phyloP scores from a whole-genome alignment of 1,140 invertebrate genomes.

The Amyelois transitella region DNA sequence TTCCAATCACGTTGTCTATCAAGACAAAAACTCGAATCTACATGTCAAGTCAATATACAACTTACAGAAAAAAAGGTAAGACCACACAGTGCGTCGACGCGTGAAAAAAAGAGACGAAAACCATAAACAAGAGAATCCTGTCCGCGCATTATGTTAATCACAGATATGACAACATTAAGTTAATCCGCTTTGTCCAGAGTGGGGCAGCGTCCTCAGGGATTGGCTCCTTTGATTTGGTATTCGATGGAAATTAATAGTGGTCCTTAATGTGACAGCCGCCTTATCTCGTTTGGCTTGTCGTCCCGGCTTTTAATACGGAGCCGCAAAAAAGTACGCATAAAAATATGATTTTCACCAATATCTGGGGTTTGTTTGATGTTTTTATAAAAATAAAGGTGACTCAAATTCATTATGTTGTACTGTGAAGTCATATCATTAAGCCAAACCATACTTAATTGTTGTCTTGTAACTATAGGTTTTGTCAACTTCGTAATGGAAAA shows the following conservation, averaged over 20 bases:
- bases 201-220: conserved; percentile 42
- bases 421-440: too few species aligned
- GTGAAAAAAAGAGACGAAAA: conserved; percentile 41
- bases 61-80: conserved; percentile 17
- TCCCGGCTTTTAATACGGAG: too few species aligned
- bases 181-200: conserved; percentile 66
- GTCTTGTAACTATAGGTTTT: too few species aligned
- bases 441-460: too few species aligned
- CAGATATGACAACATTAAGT: conserved; percentile 59
- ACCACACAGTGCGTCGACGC: conserved; percentile 42
- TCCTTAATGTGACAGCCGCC: not conserved
- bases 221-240: conserved; percentile 61
- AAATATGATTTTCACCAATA: too few species aligned
- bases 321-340: too few species aligned
- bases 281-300: not conserved
- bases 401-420: too few species aligned
- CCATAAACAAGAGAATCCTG: conserved; percentile 39
- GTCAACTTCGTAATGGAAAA: too few species aligned
- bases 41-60: conserved; percentile 12
- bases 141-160: conserved; percentile 63
- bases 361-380: too few species aligned
- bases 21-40: conserved; percentile 14
- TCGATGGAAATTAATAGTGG: conserved; percentile 58
- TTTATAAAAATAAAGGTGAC: too few species aligned
- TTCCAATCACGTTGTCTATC: conserved; percentile 26